A percentile compares a stretch with the other conserved stretches of the same genome.
These are phyloP conservation scores for Catalaphyllia jardinei DNA, from an alignment of 64 coral and sea anemone species.

Conservation along the genomic window DNA sequence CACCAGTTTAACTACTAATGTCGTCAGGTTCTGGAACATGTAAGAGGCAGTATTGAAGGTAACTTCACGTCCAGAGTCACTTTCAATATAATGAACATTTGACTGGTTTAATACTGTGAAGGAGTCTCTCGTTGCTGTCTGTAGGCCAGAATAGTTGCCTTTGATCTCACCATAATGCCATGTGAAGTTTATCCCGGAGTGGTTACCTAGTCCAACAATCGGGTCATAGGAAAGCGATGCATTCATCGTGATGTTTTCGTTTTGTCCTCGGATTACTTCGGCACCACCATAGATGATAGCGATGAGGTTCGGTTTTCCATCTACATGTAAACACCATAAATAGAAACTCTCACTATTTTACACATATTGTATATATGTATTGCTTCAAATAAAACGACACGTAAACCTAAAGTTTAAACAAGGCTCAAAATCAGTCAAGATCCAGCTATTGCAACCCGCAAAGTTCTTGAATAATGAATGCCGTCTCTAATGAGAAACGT, in stretches of 20 bases:
- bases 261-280: neutral
- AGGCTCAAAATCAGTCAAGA: no score
- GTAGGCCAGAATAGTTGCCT: neutral
- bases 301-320: slow-evolving; percentile 3
- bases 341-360: no score
- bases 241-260: slow-evolving; percentile 3
- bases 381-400: no score
- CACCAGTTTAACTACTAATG: slow-evolving; percentile 9
- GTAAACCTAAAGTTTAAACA: no score
- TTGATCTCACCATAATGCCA: slow-evolving; percentile 1
- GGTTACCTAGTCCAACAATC: slow-evolving; percentile 35
- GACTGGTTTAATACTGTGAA: neutral
- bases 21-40: neutral
- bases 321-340: neutral
- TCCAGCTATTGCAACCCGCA: no score
- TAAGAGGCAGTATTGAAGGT: neutral
- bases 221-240: slow-evolving; percentile 41
- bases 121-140: neutral
- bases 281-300: slow-evolving; percentile 21
- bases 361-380: no score
- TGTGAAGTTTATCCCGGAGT: slow-evolving; percentile 21
- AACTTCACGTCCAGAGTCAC: neutral
- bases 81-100: neutral
- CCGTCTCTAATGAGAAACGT: no score
- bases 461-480: no score